A percentile compares a stretch with the other conserved stretches of the same genome.
These are phyloP conservation scores for Fratercula arctica DNA, from an alignment of 2,797 vertebrate genomes.

Conservation along the genomic window DNA sequence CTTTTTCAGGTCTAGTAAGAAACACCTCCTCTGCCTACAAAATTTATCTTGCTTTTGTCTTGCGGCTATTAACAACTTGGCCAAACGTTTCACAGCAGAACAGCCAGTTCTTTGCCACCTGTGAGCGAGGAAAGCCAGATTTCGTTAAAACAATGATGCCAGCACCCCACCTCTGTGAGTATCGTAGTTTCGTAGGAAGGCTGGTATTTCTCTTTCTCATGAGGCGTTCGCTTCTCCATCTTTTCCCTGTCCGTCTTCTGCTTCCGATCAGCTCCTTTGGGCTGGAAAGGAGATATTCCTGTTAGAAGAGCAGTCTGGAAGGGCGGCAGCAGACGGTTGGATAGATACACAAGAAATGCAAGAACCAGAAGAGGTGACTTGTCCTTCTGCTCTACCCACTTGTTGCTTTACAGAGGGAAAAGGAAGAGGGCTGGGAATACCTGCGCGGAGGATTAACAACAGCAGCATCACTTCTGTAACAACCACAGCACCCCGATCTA, in stretches of 20 bases:
- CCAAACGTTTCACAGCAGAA: fast-evolving
- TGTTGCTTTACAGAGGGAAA: no score
- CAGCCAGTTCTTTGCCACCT: neutral
- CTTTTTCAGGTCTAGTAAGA: neutral
- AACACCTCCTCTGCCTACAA: neutral
- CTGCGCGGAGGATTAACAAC: no score
- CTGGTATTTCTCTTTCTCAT: slow-evolving; percentile 83
- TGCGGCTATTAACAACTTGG: neutral
- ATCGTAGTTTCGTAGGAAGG: slow-evolving; percentile 83
- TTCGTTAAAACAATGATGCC: fast-evolving
- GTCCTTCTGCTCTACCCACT: neutral
- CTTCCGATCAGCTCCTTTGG: slow-evolving; percentile 83
- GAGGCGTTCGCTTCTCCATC: slow-evolving; percentile 82
- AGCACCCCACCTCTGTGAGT: slow-evolving; percentile 76
- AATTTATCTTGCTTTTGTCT: neutral
- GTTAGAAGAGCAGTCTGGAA: neutral
- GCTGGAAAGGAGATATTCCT: slow-evolving; percentile 61
- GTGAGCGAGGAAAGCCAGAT: neutral
- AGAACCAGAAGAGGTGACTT: neutral
- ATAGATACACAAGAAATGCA: neutral
- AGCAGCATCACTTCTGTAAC: no score
- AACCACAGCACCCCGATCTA: neutral
- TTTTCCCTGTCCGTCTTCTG: slow-evolving; percentile 83
- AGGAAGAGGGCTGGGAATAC: no score
- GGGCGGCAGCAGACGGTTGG: neutral